phyloP scores from a whole-genome alignment of 2,888 invertebrate species.

The Torymus aiolomorphi region DNA sequence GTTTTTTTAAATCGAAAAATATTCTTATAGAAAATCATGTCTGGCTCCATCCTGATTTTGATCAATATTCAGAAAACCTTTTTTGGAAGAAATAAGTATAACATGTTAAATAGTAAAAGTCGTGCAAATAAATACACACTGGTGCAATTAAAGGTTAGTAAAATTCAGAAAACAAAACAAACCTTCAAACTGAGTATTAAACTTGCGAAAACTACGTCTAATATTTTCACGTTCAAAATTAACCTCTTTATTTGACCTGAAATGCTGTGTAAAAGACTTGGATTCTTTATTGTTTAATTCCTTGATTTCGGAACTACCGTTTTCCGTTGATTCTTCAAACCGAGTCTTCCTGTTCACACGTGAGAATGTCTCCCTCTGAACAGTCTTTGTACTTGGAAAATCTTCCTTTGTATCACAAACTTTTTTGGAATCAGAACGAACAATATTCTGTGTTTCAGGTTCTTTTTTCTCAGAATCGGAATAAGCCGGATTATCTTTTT shows the following conservation, averaged over 20 bases:
- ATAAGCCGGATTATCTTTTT: too few species aligned
- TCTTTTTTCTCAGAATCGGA: too few species aligned
- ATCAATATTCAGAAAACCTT: too few species aligned
- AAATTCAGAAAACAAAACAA: slow-evolving; percentile 56
- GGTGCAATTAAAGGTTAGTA: too few species aligned
- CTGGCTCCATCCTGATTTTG: too few species aligned
- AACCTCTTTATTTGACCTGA: slow-evolving; percentile 41
- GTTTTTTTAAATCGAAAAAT: too few species aligned
- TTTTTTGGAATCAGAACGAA: slow-evolving; percentile 5
- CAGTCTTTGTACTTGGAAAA: slow-evolving; percentile 13
- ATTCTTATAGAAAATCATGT: too few species aligned
- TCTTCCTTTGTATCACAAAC: slow-evolving; percentile 9
- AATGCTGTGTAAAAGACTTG: background rate
- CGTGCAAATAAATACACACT: too few species aligned
- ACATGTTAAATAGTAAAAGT: too few species aligned
- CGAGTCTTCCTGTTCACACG: background rate
- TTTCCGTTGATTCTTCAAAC: slow-evolving; percentile 4
- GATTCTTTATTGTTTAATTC: slow-evolving; percentile 6
- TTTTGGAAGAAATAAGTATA: too few species aligned
- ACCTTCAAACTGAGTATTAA: slow-evolving; percentile 60
- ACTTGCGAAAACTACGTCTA: slow-evolving; percentile 52
- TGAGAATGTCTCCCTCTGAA: slow-evolving; percentile 4
- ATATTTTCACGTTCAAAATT: slow-evolving; percentile 42
- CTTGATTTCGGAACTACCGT: slow-evolving; percentile 11
- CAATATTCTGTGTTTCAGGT: slow-evolving; percentile 1